A percentile compares a stretch with the other conserved stretches of the same genome.
Evolutionary conservation across 2,113 vertebrate genomes (phyloP).

Genomic region (Mellivora capensis): DNA sequence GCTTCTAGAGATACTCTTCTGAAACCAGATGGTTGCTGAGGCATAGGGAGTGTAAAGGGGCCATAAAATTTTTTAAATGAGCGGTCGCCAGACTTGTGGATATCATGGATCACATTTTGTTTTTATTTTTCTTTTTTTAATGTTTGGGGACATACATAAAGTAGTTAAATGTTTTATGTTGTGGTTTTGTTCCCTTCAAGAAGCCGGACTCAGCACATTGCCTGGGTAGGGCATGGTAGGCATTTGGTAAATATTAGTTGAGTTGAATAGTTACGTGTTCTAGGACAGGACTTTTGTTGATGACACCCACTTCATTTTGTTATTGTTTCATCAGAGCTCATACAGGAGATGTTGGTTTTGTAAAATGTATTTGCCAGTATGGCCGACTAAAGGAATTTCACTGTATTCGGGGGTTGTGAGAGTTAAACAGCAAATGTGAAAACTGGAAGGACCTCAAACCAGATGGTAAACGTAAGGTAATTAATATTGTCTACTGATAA

Average conservation of each 20-base stretch:
- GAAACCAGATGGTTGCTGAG: background rate
- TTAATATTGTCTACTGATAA: background rate
- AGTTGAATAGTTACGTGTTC: background rate
- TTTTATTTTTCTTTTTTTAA: background rate
- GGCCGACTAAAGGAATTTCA: background rate
- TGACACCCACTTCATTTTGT: background rate
- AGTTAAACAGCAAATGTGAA: background rate
- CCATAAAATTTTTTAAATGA: background rate
- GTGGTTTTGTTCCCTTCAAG: background rate
- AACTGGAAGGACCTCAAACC: background rate
- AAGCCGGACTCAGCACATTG: background rate
- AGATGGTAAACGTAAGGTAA: background rate
- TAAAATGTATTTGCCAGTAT: background rate
- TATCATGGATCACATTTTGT: background rate
- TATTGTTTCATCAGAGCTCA: background rate
- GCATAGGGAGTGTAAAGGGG: background rate
- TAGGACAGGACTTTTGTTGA: background rate
- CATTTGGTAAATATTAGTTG: background rate
- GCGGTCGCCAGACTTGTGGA: background rate
- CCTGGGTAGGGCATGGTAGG: background rate
- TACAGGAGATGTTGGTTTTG: background rate
- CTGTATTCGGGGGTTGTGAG: background rate
- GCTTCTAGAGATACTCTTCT: background rate
- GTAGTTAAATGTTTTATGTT: conserved; percentile 17
- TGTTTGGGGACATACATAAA: background rate